These are phyloP conservation scores for Pampus argenteus DNA, from an alignment of 2,797 vertebrate species.

Conservation along the genomic window DNA sequence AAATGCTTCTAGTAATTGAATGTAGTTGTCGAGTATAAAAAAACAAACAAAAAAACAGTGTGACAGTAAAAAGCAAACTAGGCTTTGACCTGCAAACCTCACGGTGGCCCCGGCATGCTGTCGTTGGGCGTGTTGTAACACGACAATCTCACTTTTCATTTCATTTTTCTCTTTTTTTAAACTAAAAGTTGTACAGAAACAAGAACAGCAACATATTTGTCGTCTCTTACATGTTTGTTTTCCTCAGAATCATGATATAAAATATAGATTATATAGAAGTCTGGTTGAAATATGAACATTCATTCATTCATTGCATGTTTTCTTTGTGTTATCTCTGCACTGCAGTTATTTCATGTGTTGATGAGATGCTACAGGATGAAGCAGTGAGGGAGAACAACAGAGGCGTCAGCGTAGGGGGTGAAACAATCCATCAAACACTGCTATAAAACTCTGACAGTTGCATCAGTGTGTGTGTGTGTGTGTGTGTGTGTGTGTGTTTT, in stretches of 20 bases:
- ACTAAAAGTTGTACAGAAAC: not conserved
- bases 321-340: conserved; percentile 28
- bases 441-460: conserved; percentile 38
- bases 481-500: not conserved
- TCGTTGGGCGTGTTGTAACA: not conserved
- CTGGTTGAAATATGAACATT: not conserved
- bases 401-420: conserved; percentile 18
- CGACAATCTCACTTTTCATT: not conserved
- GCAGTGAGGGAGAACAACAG: not conserved
- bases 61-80: too few species aligned
- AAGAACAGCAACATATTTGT: not conserved
- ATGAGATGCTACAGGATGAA: conserved; percentile 37
- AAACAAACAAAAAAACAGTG: too few species aligned
- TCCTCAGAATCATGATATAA: too few species aligned
- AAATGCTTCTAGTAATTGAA: too few species aligned
- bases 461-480: conserved; percentile 10
- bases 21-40: too few species aligned
- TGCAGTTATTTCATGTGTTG: conserved; percentile 35
- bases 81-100: too few species aligned
- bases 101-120: conserved; percentile 20
- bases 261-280: too few species aligned
- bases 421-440: conserved; percentile 40
- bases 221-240: not conserved
- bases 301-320: too few species aligned
- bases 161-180: not conserved